These are phyloP conservation scores for Chamaetylas fuelleborni DNA, from an alignment of 2,113 vertebrate species.

Conservation along the genomic window DNA sequence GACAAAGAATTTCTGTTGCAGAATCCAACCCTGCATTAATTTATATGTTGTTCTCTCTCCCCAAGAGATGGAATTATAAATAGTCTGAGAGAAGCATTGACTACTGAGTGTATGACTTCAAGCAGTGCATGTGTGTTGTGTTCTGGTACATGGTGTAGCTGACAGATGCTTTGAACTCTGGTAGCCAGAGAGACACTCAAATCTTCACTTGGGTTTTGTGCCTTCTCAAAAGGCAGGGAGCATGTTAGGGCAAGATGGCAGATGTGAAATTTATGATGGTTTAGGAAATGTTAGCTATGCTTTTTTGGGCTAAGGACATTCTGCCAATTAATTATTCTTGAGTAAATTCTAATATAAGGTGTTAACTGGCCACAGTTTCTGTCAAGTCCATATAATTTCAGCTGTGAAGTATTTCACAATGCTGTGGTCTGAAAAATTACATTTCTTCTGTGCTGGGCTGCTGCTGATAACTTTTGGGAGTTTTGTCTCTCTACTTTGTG, in stretches of 20 bases:
- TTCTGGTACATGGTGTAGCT: background rate
- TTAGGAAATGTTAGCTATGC: background rate
- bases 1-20: background rate
- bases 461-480: background rate
- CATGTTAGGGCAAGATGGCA: background rate
- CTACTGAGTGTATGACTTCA: background rate
- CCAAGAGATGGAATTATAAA: background rate
- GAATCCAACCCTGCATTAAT: background rate
- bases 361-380: background rate
- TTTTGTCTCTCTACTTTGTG: background rate
- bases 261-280: background rate
- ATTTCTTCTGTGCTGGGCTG: background rate
- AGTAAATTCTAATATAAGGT: background rate
- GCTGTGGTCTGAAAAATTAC: background rate
- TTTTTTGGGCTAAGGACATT: background rate
- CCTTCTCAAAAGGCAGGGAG: background rate
- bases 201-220: background rate
- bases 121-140: background rate
- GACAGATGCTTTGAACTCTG: background rate
- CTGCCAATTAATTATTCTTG: background rate
- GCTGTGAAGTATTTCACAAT: background rate
- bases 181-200: background rate
- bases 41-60: background rate
- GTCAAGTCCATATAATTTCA: background rate
- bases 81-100: background rate